phyloP scores from a whole-genome alignment of 2,113 vertebrate genomes.

The Spheniscus mendiculus region DNA sequence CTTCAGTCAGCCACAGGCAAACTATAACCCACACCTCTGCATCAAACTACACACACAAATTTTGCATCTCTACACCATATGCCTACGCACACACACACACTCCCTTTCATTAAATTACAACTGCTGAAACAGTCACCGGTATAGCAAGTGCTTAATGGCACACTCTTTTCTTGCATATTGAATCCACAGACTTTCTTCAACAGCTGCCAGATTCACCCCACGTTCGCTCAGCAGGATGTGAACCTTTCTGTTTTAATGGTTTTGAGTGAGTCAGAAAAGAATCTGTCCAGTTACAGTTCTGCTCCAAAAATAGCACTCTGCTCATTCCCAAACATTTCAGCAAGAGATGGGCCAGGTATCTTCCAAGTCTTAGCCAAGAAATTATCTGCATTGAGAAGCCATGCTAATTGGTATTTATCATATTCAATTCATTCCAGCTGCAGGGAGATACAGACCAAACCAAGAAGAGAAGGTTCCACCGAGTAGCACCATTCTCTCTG shows the following conservation, averaged over 20 bases:
- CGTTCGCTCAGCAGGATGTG: background rate
- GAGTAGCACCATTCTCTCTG: background rate
- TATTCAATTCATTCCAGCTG: background rate
- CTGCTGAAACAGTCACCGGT: background rate
- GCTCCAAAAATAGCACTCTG: background rate
- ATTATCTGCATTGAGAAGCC: background rate
- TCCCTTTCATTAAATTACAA: background rate
- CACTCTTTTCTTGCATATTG: background rate
- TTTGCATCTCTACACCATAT: background rate
- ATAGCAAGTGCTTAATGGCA: background rate
- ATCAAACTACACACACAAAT: background rate
- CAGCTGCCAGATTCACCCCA: background rate
- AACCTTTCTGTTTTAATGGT: background rate
- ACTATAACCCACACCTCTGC: background rate
- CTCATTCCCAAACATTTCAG: background rate
- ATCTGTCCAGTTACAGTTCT: background rate
- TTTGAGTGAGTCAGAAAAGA: background rate
- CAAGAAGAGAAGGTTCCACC: background rate
- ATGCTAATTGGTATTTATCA: background rate
- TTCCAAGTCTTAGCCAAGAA: background rate
- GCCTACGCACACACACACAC: fast-evolving
- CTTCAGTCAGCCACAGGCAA: background rate
- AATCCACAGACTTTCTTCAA: background rate
- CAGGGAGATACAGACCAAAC: background rate
- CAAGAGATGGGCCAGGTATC: background rate